Percentiles rank a stretch among this genome's conserved stretches.
phyloP scores from a whole-genome alignment of 2,888 invertebrate genomes.

The Sycophila texana region DNA sequence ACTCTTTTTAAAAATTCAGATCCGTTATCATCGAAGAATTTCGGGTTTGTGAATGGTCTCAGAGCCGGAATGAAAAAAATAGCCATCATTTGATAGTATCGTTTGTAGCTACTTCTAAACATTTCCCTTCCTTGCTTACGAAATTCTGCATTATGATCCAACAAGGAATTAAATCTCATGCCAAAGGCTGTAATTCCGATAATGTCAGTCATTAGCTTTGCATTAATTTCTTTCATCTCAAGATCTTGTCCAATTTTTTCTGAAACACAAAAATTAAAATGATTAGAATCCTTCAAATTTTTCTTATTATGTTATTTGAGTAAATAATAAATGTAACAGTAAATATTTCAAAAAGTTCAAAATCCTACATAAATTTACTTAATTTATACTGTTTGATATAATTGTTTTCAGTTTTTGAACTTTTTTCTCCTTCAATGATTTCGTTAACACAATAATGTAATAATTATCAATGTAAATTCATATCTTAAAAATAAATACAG shows the following conservation, averaged over 20 bases:
- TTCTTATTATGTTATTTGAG: too few relatives aligned
- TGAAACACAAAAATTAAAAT: background rate
- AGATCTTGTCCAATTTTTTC: slow-evolving; percentile 45
- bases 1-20: slow-evolving; percentile 72
- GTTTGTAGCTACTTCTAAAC: slow-evolving; percentile 69
- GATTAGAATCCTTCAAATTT: too few relatives aligned
- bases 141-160: slow-evolving; percentile 74
- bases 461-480: too few relatives aligned
- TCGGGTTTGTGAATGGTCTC: background rate
- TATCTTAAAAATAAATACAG: too few relatives aligned
- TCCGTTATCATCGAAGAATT: slow-evolving; percentile 61
- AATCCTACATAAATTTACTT: too few relatives aligned
- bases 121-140: slow-evolving; percentile 73
- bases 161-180: slow-evolving; percentile 75
- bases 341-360: too few relatives aligned
- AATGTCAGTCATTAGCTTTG: slow-evolving; percentile 73
- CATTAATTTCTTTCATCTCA: slow-evolving; percentile 67
- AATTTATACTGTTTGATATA: too few relatives aligned
- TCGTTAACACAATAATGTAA: too few relatives aligned
- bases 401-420: too few relatives aligned
- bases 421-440: too few relatives aligned
- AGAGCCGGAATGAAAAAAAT: slow-evolving; percentile 75
- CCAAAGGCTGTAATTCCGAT: slow-evolving; percentile 77
- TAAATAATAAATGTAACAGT: too few relatives aligned
- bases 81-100: slow-evolving; percentile 71